Conservation (phyloP, 2,113 vertebrate genomes). For the Capricornis sumatraensis region DNA sequence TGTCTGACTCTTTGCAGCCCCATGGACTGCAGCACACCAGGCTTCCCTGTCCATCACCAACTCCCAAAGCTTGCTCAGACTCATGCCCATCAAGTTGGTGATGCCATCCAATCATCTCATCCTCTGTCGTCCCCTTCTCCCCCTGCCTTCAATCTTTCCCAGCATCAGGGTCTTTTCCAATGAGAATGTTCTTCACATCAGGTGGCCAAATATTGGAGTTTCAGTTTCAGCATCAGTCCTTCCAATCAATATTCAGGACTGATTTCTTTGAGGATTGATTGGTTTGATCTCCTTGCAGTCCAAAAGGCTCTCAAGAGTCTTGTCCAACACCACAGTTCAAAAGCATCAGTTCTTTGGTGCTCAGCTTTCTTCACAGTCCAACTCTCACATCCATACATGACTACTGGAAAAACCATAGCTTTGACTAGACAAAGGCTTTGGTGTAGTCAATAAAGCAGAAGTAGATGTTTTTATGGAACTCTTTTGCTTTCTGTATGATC, state of each 20-base stretch:
- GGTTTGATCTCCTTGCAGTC: neutral
- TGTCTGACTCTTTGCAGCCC: neutral
- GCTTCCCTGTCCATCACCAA: neutral
- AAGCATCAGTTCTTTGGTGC: fast-evolving
- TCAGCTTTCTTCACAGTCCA: neutral
- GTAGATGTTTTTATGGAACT: neutral
- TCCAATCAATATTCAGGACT: neutral
- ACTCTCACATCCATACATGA: neutral
- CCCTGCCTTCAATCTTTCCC: neutral
- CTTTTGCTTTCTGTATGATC: neutral
- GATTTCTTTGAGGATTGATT: neutral
- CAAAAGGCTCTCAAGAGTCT: neutral
- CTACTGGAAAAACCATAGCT: neutral
- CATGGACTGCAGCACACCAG: neutral
- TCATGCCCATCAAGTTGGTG: neutral
- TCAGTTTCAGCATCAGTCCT: neutral
- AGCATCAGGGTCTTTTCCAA: neutral
- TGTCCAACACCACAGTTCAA: neutral
- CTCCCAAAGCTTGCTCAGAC: neutral
- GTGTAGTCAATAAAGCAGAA: neutral
- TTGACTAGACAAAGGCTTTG: neutral
- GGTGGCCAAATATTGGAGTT: neutral
- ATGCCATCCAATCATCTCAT: neutral
- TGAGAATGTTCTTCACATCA: neutral
- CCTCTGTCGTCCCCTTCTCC: neutral